Evolutionary conservation across 2,113 vertebrate genomes (phyloP).

Genomic region (Catharus minimus): DNA sequence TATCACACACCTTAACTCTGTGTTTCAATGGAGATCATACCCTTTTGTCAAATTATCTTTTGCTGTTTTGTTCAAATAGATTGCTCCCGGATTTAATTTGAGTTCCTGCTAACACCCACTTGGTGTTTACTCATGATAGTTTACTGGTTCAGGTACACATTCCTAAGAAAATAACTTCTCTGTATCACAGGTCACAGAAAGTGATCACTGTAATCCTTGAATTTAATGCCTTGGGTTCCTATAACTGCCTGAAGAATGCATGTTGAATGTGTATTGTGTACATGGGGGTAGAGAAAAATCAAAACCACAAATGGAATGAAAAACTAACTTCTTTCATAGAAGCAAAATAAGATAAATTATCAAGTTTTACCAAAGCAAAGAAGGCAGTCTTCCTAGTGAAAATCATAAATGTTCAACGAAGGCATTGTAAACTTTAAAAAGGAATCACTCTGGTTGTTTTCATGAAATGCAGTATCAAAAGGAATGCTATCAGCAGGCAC

Average conservation of each 20-base stretch:
- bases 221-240: background rate
- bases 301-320: background rate
- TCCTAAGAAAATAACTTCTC: background rate
- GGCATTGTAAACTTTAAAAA: background rate
- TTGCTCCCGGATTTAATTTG: background rate
- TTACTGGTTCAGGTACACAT: background rate
- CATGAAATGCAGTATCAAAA: background rate
- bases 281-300: background rate
- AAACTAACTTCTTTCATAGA: background rate
- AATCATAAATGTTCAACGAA: background rate
- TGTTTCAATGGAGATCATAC: fast-evolving
- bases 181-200: background rate
- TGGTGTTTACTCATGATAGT: background rate
- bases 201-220: background rate
- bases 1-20: background rate
- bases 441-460: background rate
- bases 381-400: background rate
- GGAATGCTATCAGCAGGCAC: background rate
- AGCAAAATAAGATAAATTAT: background rate
- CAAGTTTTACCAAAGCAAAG: background rate
- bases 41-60: background rate
- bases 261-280: background rate
- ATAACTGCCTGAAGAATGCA: background rate
- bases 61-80: background rate
- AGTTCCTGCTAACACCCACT: background rate